Evolutionary conservation across 2,113 vertebrate genomes (phyloP), one percentile per base, ranked within the genome.

Genomic region (Spermophilus dauricus): DNA sequence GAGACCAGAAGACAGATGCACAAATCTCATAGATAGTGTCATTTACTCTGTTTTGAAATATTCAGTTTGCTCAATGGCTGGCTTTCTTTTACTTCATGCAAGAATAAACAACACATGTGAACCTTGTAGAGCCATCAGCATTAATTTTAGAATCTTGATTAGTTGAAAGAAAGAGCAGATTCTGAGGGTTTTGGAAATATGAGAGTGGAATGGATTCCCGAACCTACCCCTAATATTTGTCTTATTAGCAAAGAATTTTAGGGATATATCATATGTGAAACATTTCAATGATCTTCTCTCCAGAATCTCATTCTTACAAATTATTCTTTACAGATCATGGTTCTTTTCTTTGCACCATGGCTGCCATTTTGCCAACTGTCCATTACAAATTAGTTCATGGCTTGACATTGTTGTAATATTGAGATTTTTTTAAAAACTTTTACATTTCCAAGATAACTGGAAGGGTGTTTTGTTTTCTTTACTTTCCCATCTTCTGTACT

Each of bases 71-170:
- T 22, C 39, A 3, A 42, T 77, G 53, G 2, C 80, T 48, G 42
- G 42, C 42, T 45, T 58, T 32, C 34, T 45, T 69, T 69, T 69
- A 56, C 61, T 91, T 80, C 17, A 76, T 30, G 48, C 8, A 86
- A 86, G 61, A 93, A 82, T 67, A 53, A 78, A 69, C 53, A 84
- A 86, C 39, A 84, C 28, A 73, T 37, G 42, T 9, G 5, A 39
- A 67, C 14, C 65, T 89, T 87, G 3, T 73, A 58, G 20, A 22
- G 6, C 58, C 32, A 45, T 53, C 51, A 73, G 96, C 85, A 95
- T 93, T 98, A 84, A 92, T 98, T 97, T 96, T 95, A 97, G 96
- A 96, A 97, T 45, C 91, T 97, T 98, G 97, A 96, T 93, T 96
- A 98, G 97, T 97, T 98, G 16, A 56, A 56, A 56, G 16, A 17